A percentile compares a stretch with the other conserved stretches of the same genome.
phyloP scores from a whole-genome alignment of 2,113 vertebrate species.

The Turdus rufiventris region DNA sequence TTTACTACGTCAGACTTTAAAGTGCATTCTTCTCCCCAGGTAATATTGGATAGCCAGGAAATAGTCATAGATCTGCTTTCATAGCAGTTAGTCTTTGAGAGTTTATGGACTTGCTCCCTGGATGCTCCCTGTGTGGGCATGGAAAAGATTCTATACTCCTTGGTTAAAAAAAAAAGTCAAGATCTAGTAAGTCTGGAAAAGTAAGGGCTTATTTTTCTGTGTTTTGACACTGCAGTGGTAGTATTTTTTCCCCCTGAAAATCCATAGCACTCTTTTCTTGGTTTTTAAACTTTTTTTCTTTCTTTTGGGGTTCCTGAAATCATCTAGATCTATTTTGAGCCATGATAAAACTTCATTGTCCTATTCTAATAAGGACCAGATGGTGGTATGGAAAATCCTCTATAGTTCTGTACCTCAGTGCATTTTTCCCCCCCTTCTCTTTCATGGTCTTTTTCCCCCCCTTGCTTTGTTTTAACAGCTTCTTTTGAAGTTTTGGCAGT shows the following conservation, averaged over 20 bases:
- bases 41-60: background rate
- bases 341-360: background rate
- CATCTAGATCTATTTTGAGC: background rate
- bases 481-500: background rate
- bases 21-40: conserved; percentile 48
- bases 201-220: background rate
- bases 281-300: background rate
- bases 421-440: background rate
- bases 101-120: background rate
- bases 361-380: background rate
- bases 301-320: background rate
- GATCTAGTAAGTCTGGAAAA: background rate
- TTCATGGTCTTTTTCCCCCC: background rate
- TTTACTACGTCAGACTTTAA: conserved; percentile 4
- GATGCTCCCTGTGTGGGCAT: background rate
- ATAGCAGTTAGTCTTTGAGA: background rate
- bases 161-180: background rate
- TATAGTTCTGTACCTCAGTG: background rate
- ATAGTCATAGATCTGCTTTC: background rate
- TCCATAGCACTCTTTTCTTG: background rate
- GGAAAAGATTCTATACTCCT: background rate
- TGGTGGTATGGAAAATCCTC: background rate
- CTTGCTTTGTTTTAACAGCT: background rate
- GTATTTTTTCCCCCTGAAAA: background rate
- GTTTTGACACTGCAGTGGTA: background rate